Base-by-base conservation (phyloP, 2,113 vertebrate species). In the Scophthalmus maximus region DNA sequence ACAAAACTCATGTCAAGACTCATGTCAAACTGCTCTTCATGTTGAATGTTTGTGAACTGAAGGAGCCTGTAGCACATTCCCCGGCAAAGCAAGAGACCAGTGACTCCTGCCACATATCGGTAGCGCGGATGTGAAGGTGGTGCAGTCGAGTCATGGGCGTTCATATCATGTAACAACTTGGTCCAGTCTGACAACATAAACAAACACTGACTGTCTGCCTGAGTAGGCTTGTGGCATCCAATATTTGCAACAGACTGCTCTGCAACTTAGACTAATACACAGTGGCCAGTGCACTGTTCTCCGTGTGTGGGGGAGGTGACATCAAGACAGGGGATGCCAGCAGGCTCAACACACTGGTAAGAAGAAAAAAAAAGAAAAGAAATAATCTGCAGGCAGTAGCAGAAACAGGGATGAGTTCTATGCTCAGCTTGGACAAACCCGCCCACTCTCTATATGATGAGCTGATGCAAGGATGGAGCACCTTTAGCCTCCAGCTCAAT, bases 401-500 rank as follows among this genome's bases (percentile, higher is more conserved):
- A 78, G 55, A 65, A 18, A 68, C 38, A 40, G 79, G 59, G 68
- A 84, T 63, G 60, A 75, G 52, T 59, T 81, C 51, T 82, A 38
- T 49, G 62, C 73, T 85, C 64, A 26, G 76, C 81, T 83, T 67
- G 79, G 77, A 84, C 81, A 60, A 51, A 69, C 56, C 72, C 77
- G 50, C 83, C 88, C 66, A 87, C 77, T 86, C 82, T 69, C 38
- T 27, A 44, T 74, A 58, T 60, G 10, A 83, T 57, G 62, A 47
- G 67, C 56, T 68, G 72, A 73, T 76, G 29, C 47, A 78, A 38
- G 42, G 34, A 7, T 36, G 27, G 34, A 46, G 68, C 69, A 79
- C 73, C 60, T 86, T 80, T 78, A 77, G 69, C 83, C 83, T 88
- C 22, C 49, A 78, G 71, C 79, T 86, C 11, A n/a, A 65, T 79